Base-by-base conservation (phyloP, 2,113 vertebrate genomes). In the Corythoichthys haematopterus region DNA sequence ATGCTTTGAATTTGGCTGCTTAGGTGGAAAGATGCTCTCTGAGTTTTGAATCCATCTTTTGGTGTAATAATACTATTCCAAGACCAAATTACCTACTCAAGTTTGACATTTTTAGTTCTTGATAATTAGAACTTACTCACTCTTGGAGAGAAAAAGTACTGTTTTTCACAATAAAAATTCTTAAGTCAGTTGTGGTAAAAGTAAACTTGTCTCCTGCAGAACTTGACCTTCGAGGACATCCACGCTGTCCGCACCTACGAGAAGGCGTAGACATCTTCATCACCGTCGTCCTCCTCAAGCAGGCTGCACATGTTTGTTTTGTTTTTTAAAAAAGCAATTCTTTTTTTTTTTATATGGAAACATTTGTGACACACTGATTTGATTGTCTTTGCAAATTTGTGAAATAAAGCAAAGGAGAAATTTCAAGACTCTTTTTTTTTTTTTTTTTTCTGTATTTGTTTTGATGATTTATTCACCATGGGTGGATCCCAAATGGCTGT, bases 161-260 rank as follows among this genome's bases (percentile, higher is more conserved):
- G 20, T 28, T 28, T 28, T 28, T 28, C 20, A 28, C 20, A 28
- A 28, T 28, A 28, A 28, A 28, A 28, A 28, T 28, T 28, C 20
- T 28, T 28, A 28, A 28, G 20, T 28, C 20, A 28, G 1, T 28
- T 28, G 20, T 28, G 20, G 20, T 28, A 28, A 28, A 28, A 28
- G 20, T 28, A 6, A 57, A 73, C 36, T 67, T 53, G 4, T 33
- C 51, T n/a, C 77, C 78, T 84, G 72, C 92, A 98, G 96, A 96
- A 93, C 75, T 83, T 97, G 65, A 94, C 92, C 65, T 94, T 94
- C 84, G 94, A 92, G 57, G 94, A 96, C 46, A 75, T 94, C 76
- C 92, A 94, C 68, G 91, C 96, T 47, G 92, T 96, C 76, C 94
- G 95, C n/a, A 94, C 91, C 75, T 98, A 96, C 66, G 94, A 96